Base-by-base conservation (phyloP, 2,888 invertebrate species). In the Athripsodes cinereus region DNA sequence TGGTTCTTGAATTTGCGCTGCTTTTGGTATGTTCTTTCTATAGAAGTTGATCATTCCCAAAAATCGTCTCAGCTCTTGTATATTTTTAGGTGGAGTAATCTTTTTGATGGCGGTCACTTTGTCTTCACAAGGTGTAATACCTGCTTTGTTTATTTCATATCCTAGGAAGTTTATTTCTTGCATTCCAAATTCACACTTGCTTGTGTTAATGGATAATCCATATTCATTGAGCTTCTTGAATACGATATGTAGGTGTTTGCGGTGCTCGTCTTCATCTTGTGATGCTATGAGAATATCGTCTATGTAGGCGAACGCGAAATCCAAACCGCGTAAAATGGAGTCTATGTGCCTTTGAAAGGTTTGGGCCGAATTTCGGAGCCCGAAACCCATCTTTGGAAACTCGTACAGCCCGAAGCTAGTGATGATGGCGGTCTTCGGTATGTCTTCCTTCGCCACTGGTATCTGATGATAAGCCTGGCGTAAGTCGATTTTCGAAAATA, bases 361-460 rank as follows among this genome's bases (percentile, higher is more conserved):
- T 55, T 58, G 61, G 1, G 53, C 56, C 2, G 61, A 58, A 44
- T 58, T 58, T 11, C 35, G 19, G 2, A 61, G 26, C 1, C 61
- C 58, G 35, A 58, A 58, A 11, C 19, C 11, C 57, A 60, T 57
- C 2, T 31, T 11, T 2, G 46, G 22, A n/a, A 60, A 52, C 18
- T 48, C 48, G 21, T 62, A 66, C 11, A 67, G 58, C 16, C 66
- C 66, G 53, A 66, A 67, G 1, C 67, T 65, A 2, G 69, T 68
- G 1, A 60, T 67, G 2, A 69, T 64, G 1, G 68, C 70, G 1
- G 70, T 70, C 59, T 72, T 70, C 0, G 47, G 62, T 5, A 68
- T 60, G 59, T 70, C 68, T 8, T 63, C 67, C 20, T 18, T 6
- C 6, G 10, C 20, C 3, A 48, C n/a, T 8, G 48, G 48, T 18